Evolutionary conservation across 2,888 invertebrate species (phyloP).

Genomic region (Cerastis rubricosa): DNA sequence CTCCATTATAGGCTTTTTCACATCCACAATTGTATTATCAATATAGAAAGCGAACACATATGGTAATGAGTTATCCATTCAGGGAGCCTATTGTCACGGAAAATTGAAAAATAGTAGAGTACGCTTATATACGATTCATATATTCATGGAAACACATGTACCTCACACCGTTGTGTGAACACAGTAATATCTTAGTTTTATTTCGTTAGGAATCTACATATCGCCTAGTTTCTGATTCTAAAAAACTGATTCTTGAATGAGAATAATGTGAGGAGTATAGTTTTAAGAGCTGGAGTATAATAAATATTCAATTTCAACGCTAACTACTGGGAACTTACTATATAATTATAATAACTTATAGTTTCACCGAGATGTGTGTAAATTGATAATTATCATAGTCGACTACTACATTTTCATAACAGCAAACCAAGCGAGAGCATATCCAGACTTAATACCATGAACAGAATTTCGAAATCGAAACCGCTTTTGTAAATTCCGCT

Average conservation of each 20-base stretch:
- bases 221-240: slow-evolving; percentile 24
- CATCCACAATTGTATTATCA: slow-evolving; percentile 57
- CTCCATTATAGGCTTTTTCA: slow-evolving; percentile 52
- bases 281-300: slow-evolving; percentile 18
- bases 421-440: background rate
- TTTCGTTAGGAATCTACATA: slow-evolving; percentile 54
- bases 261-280: slow-evolving; percentile 5
- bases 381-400: background rate
- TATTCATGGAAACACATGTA: slow-evolving; percentile 84
- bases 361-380: slow-evolving; percentile 1
- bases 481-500: background rate
- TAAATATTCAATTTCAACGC: slow-evolving; percentile 48
- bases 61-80: slow-evolving; percentile 80
- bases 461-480: background rate
- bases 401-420: background rate
- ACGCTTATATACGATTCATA: slow-evolving; percentile 82
- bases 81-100: slow-evolving; percentile 85
- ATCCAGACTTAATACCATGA: background rate
- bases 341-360: slow-evolving; percentile 16
- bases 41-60: slow-evolving; percentile 65
- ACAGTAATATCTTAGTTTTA: slow-evolving; percentile 67
- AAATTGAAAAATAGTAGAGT: slow-evolving; percentile 88
- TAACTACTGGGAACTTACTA: slow-evolving; percentile 16
- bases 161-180: slow-evolving; percentile 56
- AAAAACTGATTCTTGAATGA: slow-evolving; percentile 41